Base-by-base conservation (phyloP, 2,113 vertebrate species). In the Cyanocitta stelleri region DNA sequence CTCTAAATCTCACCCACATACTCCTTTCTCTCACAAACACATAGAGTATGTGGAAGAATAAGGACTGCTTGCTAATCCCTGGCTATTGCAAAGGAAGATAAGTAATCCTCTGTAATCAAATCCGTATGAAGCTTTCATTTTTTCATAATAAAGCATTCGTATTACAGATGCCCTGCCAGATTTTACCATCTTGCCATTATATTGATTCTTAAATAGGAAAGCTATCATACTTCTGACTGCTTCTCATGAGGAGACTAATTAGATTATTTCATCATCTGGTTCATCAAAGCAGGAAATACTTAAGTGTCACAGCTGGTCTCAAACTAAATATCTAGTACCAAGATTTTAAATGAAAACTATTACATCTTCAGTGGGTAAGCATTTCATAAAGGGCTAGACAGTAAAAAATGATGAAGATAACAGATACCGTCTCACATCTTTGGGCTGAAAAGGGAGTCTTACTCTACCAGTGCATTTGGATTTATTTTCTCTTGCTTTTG, bases 261-360 rank as follows among this genome's bases (percentile, higher is more conserved):
- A 95, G 89, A 97, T 98, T 97, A 97, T 97, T 96, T 95, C 90
- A 97, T 98, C 91, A 93, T 97, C 96, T 98, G 96, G 95, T 94
- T 97, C 95, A 97, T 97, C 96, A 96, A 96, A 97, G 92, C 95
- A 97, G 95, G 97, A 98, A 98, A 97, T 97, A 95, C 96, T 97
- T 80, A 96, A 96, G 96, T 96, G 95, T 96, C 95, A 97, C 97
- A 96, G 95, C 96, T 97, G 96, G 96, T 95, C 95, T 97, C 95
- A 93, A 93, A 90, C 96, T 96, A 96, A 94, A 75, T 95, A 94
- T 90, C 94, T 95, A 95, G 79, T 84, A 94, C 85, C 68, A 93
- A 95, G 93, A 95, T 95, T 97, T 96, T 93, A 96, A 97, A 97
- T 93, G 75, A 96, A 97, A 98, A 97, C 90, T 96, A 95, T 90